These are phyloP conservation scores for Daktulosphaira vitifoliae DNA, from an alignment of 1,140 invertebrate genomes.

Conservation along the genomic window DNA sequence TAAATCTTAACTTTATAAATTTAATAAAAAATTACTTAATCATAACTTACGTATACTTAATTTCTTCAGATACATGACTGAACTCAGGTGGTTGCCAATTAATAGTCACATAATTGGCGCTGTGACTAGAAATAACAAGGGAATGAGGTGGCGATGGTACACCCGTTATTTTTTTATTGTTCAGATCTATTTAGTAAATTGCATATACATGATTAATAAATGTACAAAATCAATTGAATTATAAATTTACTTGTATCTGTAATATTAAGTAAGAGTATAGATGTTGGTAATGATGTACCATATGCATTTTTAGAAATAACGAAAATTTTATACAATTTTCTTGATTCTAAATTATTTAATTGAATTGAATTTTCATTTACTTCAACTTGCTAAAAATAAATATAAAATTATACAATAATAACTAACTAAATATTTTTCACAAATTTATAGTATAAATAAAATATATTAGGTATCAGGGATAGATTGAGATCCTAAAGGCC, in stretches of 20 bases:
- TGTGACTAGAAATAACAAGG: slow-evolving; percentile 61
- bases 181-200: slow-evolving; percentile 39
- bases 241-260: slow-evolving; percentile 49
- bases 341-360: slow-evolving; percentile 53
- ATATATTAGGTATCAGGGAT: no score
- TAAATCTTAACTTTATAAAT: no score
- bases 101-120: slow-evolving; percentile 66
- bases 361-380: slow-evolving; percentile 53
- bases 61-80: slow-evolving; percentile 62
- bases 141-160: slow-evolving; percentile 69
- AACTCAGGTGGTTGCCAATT: slow-evolving; percentile 72
- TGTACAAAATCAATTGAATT: no score
- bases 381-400: slow-evolving; percentile 53
- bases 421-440: no score
- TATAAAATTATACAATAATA: no score
- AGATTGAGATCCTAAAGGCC: no score
- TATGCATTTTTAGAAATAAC: slow-evolving; percentile 62
- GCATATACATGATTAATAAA: slow-evolving; percentile 10
- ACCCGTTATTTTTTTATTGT: slow-evolving; percentile 46
- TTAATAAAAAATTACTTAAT: no score
- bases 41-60: slow-evolving; percentile 57
- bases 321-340: slow-evolving; percentile 63
- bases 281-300: slow-evolving; percentile 67
- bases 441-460: no score
- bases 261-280: slow-evolving; percentile 63